Evolutionary conservation across 1,140 invertebrate species (phyloP).

Genomic region (Eurosta solidaginis): DNA sequence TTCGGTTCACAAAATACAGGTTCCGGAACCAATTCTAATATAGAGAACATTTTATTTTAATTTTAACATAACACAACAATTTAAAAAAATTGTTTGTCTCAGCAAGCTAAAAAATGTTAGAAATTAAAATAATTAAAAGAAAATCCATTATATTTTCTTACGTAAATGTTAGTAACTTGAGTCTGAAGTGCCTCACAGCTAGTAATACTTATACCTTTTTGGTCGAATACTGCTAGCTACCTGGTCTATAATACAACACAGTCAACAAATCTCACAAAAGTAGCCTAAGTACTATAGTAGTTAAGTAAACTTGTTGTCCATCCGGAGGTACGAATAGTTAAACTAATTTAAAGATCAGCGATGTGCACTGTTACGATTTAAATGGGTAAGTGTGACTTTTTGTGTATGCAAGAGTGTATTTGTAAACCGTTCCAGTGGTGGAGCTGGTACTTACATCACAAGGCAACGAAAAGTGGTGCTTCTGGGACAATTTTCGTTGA

Average conservation of each 20-base stretch:
- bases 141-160: background rate
- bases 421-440: conserved; percentile 1
- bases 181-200: conserved; percentile 12
- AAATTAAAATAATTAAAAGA: background rate
- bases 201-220: background rate
- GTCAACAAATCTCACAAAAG: conserved; percentile 16
- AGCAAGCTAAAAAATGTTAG: too few relatives aligned
- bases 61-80: too few relatives aligned
- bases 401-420: background rate
- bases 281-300: background rate
- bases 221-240: background rate
- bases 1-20: too few relatives aligned
- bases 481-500: background rate
- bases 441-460: background rate
- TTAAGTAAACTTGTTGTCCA: background rate
- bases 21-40: too few relatives aligned
- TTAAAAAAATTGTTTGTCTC: too few relatives aligned
- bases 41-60: too few relatives aligned
- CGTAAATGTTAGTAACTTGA: conserved; percentile 7
- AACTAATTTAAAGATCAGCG: background rate
- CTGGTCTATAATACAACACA: background rate
- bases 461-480: background rate
- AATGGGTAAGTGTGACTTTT: background rate
- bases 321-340: background rate
- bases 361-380: background rate